Conservation (phyloP, 2,113 vertebrate species). For the Stigmatopora argus region DNA sequence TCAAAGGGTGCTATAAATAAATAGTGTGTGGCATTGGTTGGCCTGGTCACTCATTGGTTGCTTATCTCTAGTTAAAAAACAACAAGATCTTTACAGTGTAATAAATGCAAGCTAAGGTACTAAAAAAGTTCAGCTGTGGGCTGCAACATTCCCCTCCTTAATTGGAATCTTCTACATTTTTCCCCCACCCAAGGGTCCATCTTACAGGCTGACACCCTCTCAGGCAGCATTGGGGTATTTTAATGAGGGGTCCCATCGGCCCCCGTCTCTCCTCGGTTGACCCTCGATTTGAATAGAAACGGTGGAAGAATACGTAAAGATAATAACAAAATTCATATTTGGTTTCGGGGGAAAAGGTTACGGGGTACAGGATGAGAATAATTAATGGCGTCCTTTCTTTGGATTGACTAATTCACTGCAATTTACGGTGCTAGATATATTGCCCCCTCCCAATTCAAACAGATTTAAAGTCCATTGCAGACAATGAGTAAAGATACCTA, state of each 20-base stretch:
- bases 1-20: constrained; percentile 59
- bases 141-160: too few species aligned
- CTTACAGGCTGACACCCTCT: constrained; percentile 50
- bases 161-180: not conserved
- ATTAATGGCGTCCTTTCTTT: too few species aligned
- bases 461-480: not conserved
- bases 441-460: too few species aligned
- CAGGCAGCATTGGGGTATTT: constrained; percentile 40
- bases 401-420: too few species aligned
- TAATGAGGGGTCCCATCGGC: constrained; percentile 45
- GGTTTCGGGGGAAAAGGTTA: too few species aligned
- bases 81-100: not conserved
- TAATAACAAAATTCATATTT: too few species aligned
- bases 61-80: constrained; percentile 3
- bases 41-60: constrained; percentile 28
- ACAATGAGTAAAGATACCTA: not conserved
- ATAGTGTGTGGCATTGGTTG: constrained; percentile 19
- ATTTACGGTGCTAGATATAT: too few species aligned
- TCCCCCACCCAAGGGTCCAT: constrained; percentile 1
- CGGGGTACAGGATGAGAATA: too few species aligned
- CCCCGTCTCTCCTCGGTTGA: constrained; percentile 16
- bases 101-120: not conserved
- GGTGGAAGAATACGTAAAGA: too few species aligned
- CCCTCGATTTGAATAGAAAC: not conserved
- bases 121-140: not conserved